Percentiles rank a stretch among this genome's conserved stretches.
Conservation (phyloP, 2,888 invertebrate species). For the Homarus gammarus region DNA sequence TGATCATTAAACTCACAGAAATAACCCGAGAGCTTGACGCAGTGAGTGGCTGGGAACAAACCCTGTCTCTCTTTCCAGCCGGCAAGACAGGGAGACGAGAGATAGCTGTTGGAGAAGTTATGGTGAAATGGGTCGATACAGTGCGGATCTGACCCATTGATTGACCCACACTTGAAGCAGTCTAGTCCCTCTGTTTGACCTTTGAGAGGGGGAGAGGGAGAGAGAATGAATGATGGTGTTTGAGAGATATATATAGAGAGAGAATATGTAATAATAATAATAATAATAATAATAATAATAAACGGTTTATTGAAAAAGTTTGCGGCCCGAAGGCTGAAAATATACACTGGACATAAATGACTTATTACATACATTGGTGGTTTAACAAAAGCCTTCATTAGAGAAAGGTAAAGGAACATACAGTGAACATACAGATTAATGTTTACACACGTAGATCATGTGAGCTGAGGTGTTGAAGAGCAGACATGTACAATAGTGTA, state of each 20-base stretch:
- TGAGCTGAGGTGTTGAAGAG: too few species aligned
- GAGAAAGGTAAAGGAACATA: too few species aligned
- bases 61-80: slow-evolving; percentile 44
- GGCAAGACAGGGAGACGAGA: slow-evolving; percentile 57
- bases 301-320: background rate
- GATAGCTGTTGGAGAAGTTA: slow-evolving; percentile 37
- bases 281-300: background rate
- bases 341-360: too few species aligned
- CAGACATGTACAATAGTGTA: too few species aligned
- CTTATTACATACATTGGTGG: too few species aligned
- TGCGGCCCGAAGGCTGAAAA: too few species aligned
- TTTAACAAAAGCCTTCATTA: too few species aligned
- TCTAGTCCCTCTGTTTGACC: slow-evolving; percentile 39
- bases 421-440: too few species aligned
- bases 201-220: background rate
- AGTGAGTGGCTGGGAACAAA: slow-evolving; percentile 6
- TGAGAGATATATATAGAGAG: background rate
- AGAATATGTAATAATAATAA: too few species aligned
- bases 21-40: background rate
- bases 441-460: too few species aligned
- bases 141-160: slow-evolving; percentile 53
- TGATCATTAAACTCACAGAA: background rate
- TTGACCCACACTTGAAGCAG: slow-evolving; percentile 57
- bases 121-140: slow-evolving; percentile 59
- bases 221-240: background rate